These are phyloP conservation scores for Brachionus sp. DNA, from an alignment of 1,140 invertebrate genomes.

Conservation along the genomic window DNA sequence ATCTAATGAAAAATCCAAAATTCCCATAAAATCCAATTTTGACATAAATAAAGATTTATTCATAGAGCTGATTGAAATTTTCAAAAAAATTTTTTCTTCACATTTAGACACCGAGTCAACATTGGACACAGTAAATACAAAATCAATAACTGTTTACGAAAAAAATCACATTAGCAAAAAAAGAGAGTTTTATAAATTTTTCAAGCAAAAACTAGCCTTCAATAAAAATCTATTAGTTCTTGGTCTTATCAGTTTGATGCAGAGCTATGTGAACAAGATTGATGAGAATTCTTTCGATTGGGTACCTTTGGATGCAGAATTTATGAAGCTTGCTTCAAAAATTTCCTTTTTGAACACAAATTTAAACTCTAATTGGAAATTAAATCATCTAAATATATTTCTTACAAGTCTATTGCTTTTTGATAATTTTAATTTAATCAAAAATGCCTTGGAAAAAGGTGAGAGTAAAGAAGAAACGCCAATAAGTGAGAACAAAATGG, in stretches of 20 bases:
- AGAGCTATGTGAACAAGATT: neutral
- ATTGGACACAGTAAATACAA: neutral
- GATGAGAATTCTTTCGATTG: neutral
- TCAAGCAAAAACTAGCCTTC: neutral
- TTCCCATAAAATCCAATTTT: neutral
- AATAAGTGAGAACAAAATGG: neutral
- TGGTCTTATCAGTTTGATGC: neutral
- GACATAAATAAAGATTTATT: neutral
- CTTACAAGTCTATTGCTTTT: neutral
- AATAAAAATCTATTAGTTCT: slow-evolving; percentile 22
- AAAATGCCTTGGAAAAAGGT: neutral
- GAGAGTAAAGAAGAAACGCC: neutral
- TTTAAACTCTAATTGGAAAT: slow-evolving; percentile 28
- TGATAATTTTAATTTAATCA: neutral
- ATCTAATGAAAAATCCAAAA: slow-evolving; percentile 37
- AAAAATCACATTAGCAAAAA: neutral
- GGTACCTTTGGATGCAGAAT: neutral
- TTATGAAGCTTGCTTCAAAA: neutral
- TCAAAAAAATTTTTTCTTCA: neutral
- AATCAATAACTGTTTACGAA: neutral
- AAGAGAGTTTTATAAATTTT: neutral
- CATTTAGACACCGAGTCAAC: neutral
- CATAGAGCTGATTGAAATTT: slow-evolving; percentile 10
- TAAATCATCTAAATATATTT: neutral
- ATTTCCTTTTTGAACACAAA: slow-evolving; percentile 5